A percentile compares a stretch with the other conserved stretches of the same genome.
Evolutionary conservation across 2,797 vertebrate species (phyloP).

Genomic region (Craterocephalus amniculus): DNA sequence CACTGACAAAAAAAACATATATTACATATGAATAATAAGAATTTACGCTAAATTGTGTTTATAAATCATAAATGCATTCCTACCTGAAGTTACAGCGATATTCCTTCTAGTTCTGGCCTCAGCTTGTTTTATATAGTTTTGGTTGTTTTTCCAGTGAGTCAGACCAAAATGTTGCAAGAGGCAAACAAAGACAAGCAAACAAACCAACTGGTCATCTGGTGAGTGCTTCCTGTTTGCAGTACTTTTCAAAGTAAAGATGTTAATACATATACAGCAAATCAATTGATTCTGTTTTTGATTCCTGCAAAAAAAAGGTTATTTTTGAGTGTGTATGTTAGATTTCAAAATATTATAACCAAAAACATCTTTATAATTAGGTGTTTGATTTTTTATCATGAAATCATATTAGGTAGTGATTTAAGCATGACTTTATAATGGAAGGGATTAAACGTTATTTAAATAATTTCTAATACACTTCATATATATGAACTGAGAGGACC

Average conservation of each 20-base stretch:
- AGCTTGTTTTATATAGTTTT: constrained; percentile 10
- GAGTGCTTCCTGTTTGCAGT: constrained; percentile 28
- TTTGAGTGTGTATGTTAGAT: background rate
- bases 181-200: constrained; percentile 69
- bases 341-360: too few relatives aligned
- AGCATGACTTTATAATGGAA: background rate
- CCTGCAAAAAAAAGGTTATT: background rate
- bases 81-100: constrained; percentile 44
- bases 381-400: background rate
- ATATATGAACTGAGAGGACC: background rate
- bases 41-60: background rate
- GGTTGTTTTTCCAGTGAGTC: constrained; percentile 38
- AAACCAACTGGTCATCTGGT: constrained; percentile 27
- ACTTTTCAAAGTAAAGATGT: constrained; percentile 36
- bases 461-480: background rate
- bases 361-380: background rate
- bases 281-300: constrained; percentile 14
- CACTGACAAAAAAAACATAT: constrained; percentile 4
- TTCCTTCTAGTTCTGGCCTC: constrained; percentile 3
- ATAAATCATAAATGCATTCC: background rate
- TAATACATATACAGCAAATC: constrained; percentile 40
- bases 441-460: too few relatives aligned
- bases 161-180: constrained; percentile 68
- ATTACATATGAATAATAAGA: constrained; percentile 5
- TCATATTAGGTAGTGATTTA: background rate